Percentiles rank a stretch among this genome's conserved stretches.
Conservation (phyloP, 37 sponge, comb jelly and placozoan species). For the Lycopodina hypogea region DNA sequence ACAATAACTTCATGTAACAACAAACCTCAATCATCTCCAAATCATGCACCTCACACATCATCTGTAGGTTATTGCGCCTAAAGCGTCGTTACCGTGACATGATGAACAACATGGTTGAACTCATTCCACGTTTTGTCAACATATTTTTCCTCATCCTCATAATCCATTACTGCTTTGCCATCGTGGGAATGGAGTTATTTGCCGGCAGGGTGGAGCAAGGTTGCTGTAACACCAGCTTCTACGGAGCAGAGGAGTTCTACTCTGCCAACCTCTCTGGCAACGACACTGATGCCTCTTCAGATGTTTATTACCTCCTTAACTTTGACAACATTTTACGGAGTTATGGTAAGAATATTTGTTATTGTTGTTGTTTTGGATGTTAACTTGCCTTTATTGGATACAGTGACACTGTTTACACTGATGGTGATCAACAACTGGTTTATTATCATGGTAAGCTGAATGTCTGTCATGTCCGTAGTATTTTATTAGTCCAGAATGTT, state of each 20-base stretch:
- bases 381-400: background rate
- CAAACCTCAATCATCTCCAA: too few relatives aligned
- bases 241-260: constrained; percentile 40
- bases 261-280: background rate
- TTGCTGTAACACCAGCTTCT: constrained; percentile 54
- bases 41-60: background rate
- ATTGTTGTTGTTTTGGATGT: background rate
- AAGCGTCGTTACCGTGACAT: constrained; percentile 76
- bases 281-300: background rate
- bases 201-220: constrained; percentile 16
- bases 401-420: constrained; percentile 79
- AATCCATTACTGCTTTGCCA: constrained; percentile 76
- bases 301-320: constrained; percentile 68
- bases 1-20: background rate
- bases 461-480: too few relatives aligned
- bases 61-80: constrained; percentile 56
- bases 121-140: constrained; percentile 59
- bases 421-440: constrained; percentile 92
- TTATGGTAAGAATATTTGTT: constrained; percentile 56
- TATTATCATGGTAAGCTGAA: constrained; percentile 71
- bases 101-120: constrained; percentile 62
- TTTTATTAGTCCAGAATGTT: background rate
- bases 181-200: constrained; percentile 82
- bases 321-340: constrained; percentile 73
- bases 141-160: constrained; percentile 27